Evolutionary conservation across 2,113 vertebrate species (phyloP).

Genomic region (Upupa epops): DNA sequence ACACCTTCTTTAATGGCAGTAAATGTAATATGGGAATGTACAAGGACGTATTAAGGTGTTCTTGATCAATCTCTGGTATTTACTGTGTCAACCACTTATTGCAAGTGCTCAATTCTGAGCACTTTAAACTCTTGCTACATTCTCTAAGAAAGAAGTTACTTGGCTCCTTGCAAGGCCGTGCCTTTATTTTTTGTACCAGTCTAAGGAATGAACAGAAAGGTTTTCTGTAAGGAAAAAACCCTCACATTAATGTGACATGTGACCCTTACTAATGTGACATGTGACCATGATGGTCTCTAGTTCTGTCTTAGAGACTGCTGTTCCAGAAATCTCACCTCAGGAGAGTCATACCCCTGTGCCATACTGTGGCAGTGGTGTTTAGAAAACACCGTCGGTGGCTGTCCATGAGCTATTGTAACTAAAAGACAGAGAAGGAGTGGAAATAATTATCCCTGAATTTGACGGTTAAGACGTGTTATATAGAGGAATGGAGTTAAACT

Average conservation of each 20-base stretch:
- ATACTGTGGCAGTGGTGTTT: conserved; percentile 68
- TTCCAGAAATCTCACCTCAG: conserved; percentile 54
- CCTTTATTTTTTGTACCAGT: neutral
- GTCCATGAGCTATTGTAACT: conserved; percentile 50
- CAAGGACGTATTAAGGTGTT: neutral
- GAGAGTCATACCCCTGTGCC: conserved; percentile 46
- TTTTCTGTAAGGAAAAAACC: conserved; percentile 42
- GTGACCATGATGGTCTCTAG: neutral
- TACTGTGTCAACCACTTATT: conserved; percentile 3
- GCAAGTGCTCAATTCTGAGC: neutral
- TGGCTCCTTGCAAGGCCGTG: neutral
- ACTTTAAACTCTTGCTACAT: neutral
- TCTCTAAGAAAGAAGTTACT: neutral
- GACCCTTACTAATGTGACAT: too few species aligned
- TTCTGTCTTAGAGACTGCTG: conserved; percentile 37
- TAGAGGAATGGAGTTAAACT: conserved; percentile 65
- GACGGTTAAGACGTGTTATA: conserved; percentile 59
- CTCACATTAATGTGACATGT: neutral
- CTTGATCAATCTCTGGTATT: neutral
- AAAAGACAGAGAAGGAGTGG: neutral
- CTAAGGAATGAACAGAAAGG: neutral
- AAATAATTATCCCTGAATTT: conserved; percentile 65
- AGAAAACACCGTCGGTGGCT: conserved; percentile 45
- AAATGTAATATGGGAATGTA: neutral
- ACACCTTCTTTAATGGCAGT: neutral